Base-by-base conservation (phyloP, 2,797 vertebrate genomes). In the Oreonectes daqikongensis region DNA sequence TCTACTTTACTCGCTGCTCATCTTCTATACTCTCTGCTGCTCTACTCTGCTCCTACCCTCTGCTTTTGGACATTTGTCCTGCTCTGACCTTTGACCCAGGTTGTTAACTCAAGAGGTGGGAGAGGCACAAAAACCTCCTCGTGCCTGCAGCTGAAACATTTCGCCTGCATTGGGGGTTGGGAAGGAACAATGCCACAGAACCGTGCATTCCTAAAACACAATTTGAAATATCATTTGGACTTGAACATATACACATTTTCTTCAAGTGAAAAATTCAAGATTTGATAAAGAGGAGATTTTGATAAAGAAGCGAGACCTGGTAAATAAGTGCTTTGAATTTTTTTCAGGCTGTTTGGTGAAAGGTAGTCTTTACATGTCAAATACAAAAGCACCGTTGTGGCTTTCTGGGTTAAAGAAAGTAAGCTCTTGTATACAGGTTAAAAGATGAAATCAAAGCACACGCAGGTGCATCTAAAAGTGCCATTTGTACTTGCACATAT, bases 31-130 rank as follows among this genome's bases (percentile, higher is more conserved):
- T 46, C 35, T 38, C 53, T 40, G 63, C 38, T 18, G 7, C 50
- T 66, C 52, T 46, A 17, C 17, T 75, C 52, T 32, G 63, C 48
- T 72, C 61, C 11, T 68, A 63, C 53, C 72, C 72, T 83, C 72
- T 77, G 77, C 63, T 69, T 79, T 50, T 30, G 69, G 82, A 82
- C 86, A 81, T 84, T 87, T 79, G 79, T 81, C 82, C 78, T 77
- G 64, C 50, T 50, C 74, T 81, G 81, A 86, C 83, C 86, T 87
- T 77, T 85, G 80, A 82, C 85, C 83, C 78, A 72, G 71, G 82
- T 86, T 87, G 87, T 88, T 88, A 87, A 88, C 86, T 88, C 85
- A 84, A 86, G 84, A 87, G 82, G 75, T 75, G 79, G 83, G 78
- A 84, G 79, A 77, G 81, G 78, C 80, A 83, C 82, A 82, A 82